Base-by-base conservation (phyloP, 2,888 invertebrate species). In the Sarcophaga variegata region DNA sequence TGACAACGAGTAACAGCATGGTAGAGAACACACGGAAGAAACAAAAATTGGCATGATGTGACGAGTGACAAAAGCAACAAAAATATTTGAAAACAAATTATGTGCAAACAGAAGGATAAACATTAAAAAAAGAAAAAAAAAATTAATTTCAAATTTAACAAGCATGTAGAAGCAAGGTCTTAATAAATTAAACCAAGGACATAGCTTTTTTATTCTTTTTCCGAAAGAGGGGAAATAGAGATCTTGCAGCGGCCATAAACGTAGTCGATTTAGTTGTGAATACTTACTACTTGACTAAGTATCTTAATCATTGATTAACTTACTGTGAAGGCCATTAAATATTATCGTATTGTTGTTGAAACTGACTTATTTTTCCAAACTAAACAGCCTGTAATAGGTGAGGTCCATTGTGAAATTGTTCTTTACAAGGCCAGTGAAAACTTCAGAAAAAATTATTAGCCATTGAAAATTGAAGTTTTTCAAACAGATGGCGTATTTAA, bases 81-180 rank as follows among this genome's bases (percentile, higher is more conserved):
- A 89, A 88, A 89, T 91, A 91, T 91, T 91, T 91, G 89, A 88
- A 91, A 89, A 88, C 88, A 91, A 89, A 90, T 37, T 47, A 86
- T 80, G 63, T 79, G 12, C 88, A 89, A 88, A 89, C 89, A 62
- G 83, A 85, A 88, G 78, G 64, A 37, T 37, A 37, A 37, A 37
- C 37, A 37, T 8, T 2, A 37, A 37, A 37, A 10, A 37, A 37
- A 37, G 2, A 27, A 3, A 45, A 67, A 49, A 17, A 25, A 72
- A 64, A 49, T 66, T 63, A 45, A 37, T 49, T 49, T 54, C 17
- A 54, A 54, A 54, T 17, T 54, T 54, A 14, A 54, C 3, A 54
- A 54, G 54, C 17, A 54, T 12, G 1, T 14, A 54, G 62, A 87
- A 87, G 59, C 84, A 87, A 87, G 84, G 84, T 49, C 84, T 62